phyloP scores from a whole-genome alignment of 1,140 invertebrate species.

The Hormaphis cornu region DNA sequence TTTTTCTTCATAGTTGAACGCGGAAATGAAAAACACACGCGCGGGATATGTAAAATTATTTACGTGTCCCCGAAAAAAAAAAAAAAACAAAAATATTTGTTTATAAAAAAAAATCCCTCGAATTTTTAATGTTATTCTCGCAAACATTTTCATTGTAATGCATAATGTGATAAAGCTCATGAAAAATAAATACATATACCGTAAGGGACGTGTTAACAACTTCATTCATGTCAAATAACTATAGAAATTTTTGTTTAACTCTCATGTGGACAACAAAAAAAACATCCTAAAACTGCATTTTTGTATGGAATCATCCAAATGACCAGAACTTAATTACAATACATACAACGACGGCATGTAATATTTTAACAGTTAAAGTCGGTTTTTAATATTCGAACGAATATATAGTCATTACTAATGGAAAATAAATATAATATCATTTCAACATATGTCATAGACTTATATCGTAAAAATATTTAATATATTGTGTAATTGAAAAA shows the following conservation, averaged over 20 bases:
- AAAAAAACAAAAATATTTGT: slow-evolving; percentile 6
- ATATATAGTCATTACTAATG: too few species aligned
- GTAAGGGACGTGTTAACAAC: neutral
- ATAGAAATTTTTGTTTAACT: neutral
- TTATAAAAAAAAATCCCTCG: neutral
- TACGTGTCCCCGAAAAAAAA: too few species aligned
- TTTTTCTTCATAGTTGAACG: neutral
- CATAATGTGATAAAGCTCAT: neutral
- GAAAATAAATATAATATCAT: too few species aligned
- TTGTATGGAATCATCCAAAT: too few species aligned
- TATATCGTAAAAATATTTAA: too few species aligned
- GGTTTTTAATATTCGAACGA: too few species aligned
- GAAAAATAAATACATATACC: neutral
- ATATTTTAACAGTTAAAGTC: too few species aligned
- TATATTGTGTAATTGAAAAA: too few species aligned
- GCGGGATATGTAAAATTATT: neutral
- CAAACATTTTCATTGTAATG: neutral
- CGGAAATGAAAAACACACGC: neutral
- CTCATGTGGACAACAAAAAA: neutral
- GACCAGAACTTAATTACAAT: too few species aligned
- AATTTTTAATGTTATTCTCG: neutral
- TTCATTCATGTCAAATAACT: neutral
- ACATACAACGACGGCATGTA: too few species aligned
- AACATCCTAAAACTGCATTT: neutral
- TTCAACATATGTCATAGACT: too few species aligned